Base-by-base conservation (phyloP, 2,888 invertebrate species). In the Marasmarcha lunaedactyla region DNA sequence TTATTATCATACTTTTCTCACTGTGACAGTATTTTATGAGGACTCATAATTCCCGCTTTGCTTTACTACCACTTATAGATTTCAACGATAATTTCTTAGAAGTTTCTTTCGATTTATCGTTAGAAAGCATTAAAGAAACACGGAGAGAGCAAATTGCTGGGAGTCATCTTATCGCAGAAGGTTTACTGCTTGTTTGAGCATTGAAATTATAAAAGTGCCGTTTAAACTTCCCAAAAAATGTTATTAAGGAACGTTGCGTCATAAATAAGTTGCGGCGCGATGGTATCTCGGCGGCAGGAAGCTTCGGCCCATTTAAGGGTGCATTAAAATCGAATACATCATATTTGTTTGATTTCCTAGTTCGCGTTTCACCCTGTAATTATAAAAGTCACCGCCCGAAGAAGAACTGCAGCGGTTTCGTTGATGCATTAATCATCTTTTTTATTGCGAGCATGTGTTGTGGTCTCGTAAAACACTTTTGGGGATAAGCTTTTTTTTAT, bases 341-440 rank as follows among this genome's bases (percentile, higher is more conserved):
- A 84, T 84, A 81, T 83, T 81, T 84, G 84, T 84, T 84, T 84
- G 84, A 84, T 84, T 84, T 84, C 83, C 78, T 78, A 81, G 79
- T 71, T 76, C 72, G 67, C 71, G 71, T 77, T 79, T 71, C 70
- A 78, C 76, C 78, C 79, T 77, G 73, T 81, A 78, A 83, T 81
- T 83, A 83, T 76, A 81, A 70, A 70, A 79, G 76, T 74, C 73
- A 72, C 79, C 76, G 78, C 62, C 71, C 71, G 63, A 69, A 70
- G 72, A 71, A 64, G 70, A 76, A 77, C 76, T 71, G 54, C 63
- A 63, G 57, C 65, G 54, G 70, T 74, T 83, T 78, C 78, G 55
- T 60, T 70, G 71, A 71, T 70, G 74, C 78, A 79, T 83, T 78
- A 79, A 78, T 79, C 74, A 79, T 71, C 52, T 74, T 78, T 78